Percentiles rank a stretch among this genome's conserved stretches.
These are phyloP conservation scores for Diploptera punctata DNA, from an alignment of 2,888 invertebrate genomes.

Conservation along the genomic window DNA sequence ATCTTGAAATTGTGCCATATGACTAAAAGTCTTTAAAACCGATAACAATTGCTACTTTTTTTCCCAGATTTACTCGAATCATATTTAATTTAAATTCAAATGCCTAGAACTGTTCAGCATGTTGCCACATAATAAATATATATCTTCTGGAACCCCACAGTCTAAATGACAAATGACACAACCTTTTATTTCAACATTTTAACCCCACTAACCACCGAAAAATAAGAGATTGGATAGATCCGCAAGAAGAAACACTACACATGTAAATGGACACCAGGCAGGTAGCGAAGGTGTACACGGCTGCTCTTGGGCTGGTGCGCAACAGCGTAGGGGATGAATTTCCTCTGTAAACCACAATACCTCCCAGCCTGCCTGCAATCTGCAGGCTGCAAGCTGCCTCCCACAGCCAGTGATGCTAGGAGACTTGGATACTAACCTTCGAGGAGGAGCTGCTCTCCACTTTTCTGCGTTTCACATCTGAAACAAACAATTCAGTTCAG, in stretches of 20 bases:
- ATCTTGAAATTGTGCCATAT: too few species aligned
- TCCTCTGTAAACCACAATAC: slow-evolving; percentile 52
- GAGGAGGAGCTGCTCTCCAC: slow-evolving; percentile 73
- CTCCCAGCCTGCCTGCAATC: slow-evolving; percentile 40
- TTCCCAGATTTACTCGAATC: too few species aligned
- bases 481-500: too few species aligned
- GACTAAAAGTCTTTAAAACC: too few species aligned
- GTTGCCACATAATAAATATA: neutral
- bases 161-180: neutral
- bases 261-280: slow-evolving; percentile 8
- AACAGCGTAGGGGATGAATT: neutral
- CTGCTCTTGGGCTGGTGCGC: neutral
- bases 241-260: slow-evolving; percentile 22
- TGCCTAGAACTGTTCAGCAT: neutral
- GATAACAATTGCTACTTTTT: too few species aligned
- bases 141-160: slow-evolving; percentile 3
- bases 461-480: slow-evolving; percentile 86
- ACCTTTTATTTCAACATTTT: neutral
- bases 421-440: slow-evolving; percentile 82
- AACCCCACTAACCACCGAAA: slow-evolving; percentile 19
- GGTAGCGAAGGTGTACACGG: neutral
- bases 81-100: too few species aligned
- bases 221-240: slow-evolving; percentile 15
- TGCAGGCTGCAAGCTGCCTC: too few species aligned
- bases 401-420: slow-evolving; percentile 51